Evolutionary conservation across 2,113 vertebrate genomes (phyloP).

Genomic region (Salvelinus alpinus): DNA sequence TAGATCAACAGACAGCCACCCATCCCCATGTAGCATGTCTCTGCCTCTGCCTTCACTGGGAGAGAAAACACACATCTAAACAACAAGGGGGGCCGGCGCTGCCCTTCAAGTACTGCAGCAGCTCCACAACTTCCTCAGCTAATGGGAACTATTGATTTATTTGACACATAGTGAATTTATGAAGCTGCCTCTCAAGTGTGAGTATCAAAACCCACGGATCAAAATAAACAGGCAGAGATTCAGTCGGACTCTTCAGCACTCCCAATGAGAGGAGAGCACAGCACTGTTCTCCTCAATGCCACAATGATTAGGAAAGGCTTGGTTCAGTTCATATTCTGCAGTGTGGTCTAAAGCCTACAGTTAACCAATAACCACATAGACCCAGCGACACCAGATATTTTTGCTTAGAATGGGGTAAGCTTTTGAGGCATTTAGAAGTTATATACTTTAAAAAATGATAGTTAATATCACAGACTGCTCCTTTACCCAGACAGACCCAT

Average conservation of each 20-base stretch:
- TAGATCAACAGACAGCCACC: constrained; percentile 23
- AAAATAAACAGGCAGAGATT: constrained; percentile 67
- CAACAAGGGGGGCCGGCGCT: constrained; percentile 7
- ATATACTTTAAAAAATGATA: too few species aligned
- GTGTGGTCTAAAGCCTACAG: constrained; percentile 6
- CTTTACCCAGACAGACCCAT: neutral
- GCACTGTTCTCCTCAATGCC: constrained; percentile 38
- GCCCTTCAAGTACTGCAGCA: constrained; percentile 54
- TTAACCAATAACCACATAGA: constrained; percentile 16
- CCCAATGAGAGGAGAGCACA: constrained; percentile 40
- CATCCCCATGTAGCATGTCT: constrained; percentile 29
- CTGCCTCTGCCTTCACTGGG: constrained; percentile 30
- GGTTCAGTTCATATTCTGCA: constrained; percentile 18
- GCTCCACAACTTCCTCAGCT: constrained; percentile 62
- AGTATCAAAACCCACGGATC: constrained; percentile 66
- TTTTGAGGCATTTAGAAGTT: too few species aligned
- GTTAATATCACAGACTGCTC: neutral
- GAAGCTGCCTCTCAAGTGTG: constrained; percentile 62
- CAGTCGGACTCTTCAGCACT: constrained; percentile 57
- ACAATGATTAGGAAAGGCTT: neutral
- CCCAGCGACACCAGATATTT: neutral
- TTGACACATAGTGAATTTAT: constrained; percentile 70
- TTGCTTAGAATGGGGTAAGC: neutral
- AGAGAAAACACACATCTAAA: constrained; percentile 50
- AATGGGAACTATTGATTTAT: constrained; percentile 72